A percentile compares a stretch with the other conserved stretches of the same genome.
These are phyloP conservation scores for Tympanoctomys barrerae DNA, from an alignment of 2,797 vertebrate genomes.

Conservation along the genomic window DNA sequence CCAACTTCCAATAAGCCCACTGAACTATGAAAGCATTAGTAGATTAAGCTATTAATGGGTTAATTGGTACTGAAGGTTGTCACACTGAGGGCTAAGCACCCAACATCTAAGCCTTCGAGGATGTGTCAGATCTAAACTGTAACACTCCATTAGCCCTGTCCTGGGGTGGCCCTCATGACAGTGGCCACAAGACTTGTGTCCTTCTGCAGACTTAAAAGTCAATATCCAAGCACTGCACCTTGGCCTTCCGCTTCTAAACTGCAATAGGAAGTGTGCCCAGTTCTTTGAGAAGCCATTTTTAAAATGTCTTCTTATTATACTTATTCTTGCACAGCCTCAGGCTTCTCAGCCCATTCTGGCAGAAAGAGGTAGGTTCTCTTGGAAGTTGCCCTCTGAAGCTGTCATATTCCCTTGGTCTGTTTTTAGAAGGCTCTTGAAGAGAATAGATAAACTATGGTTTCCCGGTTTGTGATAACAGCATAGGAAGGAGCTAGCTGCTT, in stretches of 20 bases:
- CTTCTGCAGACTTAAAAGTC: background rate
- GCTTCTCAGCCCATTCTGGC: background rate
- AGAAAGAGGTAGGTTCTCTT: conserved; percentile 51
- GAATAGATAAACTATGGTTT: conserved; percentile 84
- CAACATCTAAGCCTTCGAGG: background rate
- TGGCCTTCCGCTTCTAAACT: conserved; percentile 55
- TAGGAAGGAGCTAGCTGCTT: background rate
- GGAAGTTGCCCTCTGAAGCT: conserved; percentile 68
- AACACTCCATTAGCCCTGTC: too few species aligned
- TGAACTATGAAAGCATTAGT: background rate
- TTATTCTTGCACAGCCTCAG: conserved; percentile 34
- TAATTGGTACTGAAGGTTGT: background rate
- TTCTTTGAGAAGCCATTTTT: conserved; percentile 69
- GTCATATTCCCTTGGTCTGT: conserved; percentile 82
- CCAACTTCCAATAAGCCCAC: background rate
- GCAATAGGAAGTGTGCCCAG: conserved; percentile 77
- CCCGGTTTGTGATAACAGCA: background rate
- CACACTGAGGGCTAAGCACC: background rate
- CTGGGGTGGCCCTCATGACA: rapidly evolving
- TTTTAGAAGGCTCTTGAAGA: conserved; percentile 87
- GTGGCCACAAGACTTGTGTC: background rate
- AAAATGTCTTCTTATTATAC: conserved; percentile 63
- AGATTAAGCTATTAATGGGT: background rate
- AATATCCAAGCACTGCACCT: background rate
- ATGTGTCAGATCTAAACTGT: background rate